Evolutionary conservation across 2,113 vertebrate genomes (phyloP).

Genomic region (Cottus gobio): DNA sequence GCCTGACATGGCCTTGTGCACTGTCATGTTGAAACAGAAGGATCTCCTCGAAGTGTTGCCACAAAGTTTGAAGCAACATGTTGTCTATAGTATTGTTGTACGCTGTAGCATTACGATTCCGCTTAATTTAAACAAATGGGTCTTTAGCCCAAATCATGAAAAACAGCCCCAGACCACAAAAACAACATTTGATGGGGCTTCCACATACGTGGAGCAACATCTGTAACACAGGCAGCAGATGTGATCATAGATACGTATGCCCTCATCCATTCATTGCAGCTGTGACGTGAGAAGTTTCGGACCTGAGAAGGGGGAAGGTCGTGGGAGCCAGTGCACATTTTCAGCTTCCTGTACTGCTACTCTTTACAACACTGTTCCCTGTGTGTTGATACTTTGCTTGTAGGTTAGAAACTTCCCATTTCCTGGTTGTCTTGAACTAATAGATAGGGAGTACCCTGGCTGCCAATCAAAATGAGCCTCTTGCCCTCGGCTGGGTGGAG

Average conservation of each 20-base stretch:
- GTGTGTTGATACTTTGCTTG: conserved; percentile 55
- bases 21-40: background rate
- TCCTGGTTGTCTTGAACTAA: conserved; percentile 60
- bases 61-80: background rate
- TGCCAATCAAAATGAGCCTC: conserved; percentile 81
- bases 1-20: background rate
- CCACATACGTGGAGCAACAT: background rate
- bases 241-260: background rate
- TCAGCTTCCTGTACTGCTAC: conserved; percentile 47
- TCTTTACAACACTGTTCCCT: conserved; percentile 57
- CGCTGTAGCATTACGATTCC: background rate
- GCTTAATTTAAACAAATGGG: background rate
- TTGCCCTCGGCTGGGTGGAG: conserved; percentile 74
- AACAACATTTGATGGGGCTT: background rate
- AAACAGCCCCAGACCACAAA: background rate
- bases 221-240: background rate
- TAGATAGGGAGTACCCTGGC: conserved; percentile 77
- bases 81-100: background rate
- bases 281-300: conserved; percentile 51
- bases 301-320: conserved; percentile 58
- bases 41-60: background rate
- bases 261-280: conserved; percentile 14
- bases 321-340: conserved; percentile 33
- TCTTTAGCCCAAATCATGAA: background rate
- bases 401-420: conserved; percentile 68